Conservation (phyloP, 2,113 vertebrate genomes). For the rat (Rattus norvegicus) region DNA sequence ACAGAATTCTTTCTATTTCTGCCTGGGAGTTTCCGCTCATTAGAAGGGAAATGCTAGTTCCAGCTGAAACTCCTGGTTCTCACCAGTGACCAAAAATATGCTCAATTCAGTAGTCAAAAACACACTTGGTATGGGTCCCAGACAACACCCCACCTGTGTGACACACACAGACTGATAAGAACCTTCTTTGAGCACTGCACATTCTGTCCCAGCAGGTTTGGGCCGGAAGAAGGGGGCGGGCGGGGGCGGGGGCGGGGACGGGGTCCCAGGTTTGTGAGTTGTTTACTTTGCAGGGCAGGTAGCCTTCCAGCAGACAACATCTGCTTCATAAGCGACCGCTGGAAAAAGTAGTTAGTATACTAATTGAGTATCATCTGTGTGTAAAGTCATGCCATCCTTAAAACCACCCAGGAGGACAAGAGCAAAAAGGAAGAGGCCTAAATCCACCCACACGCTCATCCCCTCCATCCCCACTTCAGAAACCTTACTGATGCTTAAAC, state of each 20-base stretch:
- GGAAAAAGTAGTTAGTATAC: not conserved
- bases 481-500: not conserved
- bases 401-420: not conserved
- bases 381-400: not conserved
- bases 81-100: no score
- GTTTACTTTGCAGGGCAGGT: not conserved
- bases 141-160: not conserved
- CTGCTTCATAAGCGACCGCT: not conserved
- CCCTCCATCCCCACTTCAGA: no score
- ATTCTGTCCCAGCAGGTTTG: not conserved
- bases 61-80: not conserved
- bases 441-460: not conserved
- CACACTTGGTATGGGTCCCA: not conserved
- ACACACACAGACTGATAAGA: not conserved
- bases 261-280: no score
- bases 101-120: no score
- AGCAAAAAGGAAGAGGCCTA: not conserved
- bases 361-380: not conserved
- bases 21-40: not conserved
- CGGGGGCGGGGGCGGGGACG: no score
- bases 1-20: not conserved
- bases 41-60: not conserved
- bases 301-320: not conserved
- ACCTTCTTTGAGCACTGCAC: not conserved
- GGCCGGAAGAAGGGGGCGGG: not conserved